Evolutionary conservation across 2,113 vertebrate species (phyloP).

Genomic region (Actenoides hombroni): DNA sequence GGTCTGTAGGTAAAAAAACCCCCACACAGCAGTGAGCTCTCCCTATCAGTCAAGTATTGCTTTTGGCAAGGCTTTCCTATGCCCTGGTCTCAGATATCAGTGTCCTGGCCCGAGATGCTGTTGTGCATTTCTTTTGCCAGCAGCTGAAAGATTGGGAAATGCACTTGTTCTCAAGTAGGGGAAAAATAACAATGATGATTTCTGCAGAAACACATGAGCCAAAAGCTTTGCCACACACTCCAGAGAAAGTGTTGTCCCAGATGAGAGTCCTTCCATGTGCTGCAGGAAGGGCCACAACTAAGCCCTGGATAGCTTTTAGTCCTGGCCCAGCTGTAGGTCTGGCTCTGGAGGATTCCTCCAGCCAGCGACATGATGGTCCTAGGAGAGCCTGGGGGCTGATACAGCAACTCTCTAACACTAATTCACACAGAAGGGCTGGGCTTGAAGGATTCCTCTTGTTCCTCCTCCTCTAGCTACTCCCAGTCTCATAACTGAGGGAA

Average conservation of each 20-base stretch:
- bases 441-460: neutral
- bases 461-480: neutral
- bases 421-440: neutral
- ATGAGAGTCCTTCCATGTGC: neutral
- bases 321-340: neutral
- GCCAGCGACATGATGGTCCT: neutral
- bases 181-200: neutral
- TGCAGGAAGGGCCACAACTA: neutral
- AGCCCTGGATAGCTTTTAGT: neutral
- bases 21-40: accelerated
- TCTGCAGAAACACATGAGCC: neutral
- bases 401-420: neutral
- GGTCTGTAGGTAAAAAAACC: neutral
- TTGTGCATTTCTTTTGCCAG: neutral
- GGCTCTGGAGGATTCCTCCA: neutral
- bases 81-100: neutral
- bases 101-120: neutral
- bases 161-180: neutral
- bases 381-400: neutral
- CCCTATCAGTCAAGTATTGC: neutral
- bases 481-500: neutral
- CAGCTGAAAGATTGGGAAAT: neutral
- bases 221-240: accelerated
- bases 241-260: neutral
- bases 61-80: neutral